A percentile compares a stretch with the other conserved stretches of the same genome.
These are phyloP conservation scores for Laothoe populi DNA, from an alignment of 2,888 invertebrate genomes.

Conservation along the genomic window DNA sequence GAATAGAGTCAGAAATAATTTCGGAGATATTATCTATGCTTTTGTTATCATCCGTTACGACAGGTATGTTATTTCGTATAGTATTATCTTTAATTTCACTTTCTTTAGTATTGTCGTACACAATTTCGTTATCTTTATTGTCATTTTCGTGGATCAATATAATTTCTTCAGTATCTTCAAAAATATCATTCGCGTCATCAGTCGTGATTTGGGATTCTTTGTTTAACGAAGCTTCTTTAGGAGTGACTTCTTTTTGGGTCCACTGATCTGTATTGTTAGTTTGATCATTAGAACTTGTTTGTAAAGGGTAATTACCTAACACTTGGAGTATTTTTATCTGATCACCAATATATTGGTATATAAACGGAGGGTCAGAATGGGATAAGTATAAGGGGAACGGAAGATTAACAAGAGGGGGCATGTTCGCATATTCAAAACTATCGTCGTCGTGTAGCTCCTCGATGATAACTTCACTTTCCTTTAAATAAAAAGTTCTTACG, in stretches of 20 bases:
- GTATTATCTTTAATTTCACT: constrained; percentile 22
- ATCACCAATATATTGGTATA: constrained; percentile 76
- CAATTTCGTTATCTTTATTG: constrained; percentile 34
- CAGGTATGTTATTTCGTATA: too few relatives aligned
- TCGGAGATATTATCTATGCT: not conserved
- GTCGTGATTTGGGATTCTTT: constrained; percentile 35
- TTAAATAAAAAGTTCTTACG: constrained; percentile 81
- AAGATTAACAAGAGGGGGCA: constrained; percentile 74
- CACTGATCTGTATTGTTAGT: constrained; percentile 56
- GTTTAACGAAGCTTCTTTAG: constrained; percentile 42
- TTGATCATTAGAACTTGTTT: constrained; percentile 52
- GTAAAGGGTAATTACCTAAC: constrained; percentile 71
- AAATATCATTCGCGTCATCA: constrained; percentile 30
- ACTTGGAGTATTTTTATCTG: constrained; percentile 77
- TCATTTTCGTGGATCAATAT: constrained; percentile 29
- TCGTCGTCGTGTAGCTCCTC: constrained; percentile 81
- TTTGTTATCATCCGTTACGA: not conserved
- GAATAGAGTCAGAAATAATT: not conserved
- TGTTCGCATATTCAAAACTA: constrained; percentile 74
- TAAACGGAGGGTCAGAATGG: constrained; percentile 74
- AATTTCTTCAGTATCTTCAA: constrained; percentile 30
- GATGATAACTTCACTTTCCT: constrained; percentile 81
- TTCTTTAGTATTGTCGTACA: constrained; percentile 26
- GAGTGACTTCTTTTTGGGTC: constrained; percentile 55
- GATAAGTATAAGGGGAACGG: constrained; percentile 70